Evolutionary conservation across 1,140 invertebrate genomes (phyloP).

Genomic region (Heterodera schachtii): DNA sequence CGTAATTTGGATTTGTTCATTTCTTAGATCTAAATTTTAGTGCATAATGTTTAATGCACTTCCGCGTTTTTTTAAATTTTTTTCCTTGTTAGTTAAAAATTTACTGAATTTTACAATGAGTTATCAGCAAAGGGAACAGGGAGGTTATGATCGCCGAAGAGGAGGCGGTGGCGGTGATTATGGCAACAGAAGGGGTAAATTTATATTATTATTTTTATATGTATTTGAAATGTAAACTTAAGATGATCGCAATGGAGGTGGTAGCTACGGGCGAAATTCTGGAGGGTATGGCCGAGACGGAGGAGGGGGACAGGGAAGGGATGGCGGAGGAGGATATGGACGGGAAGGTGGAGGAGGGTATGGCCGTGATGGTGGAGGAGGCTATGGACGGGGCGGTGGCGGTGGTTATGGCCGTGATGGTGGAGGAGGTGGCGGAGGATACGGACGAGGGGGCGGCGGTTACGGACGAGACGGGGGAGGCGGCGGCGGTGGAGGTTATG

Average conservation of each 20-base stretch:
- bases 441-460: background rate
- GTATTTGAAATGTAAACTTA: too few species aligned
- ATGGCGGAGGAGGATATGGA: background rate
- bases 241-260: background rate
- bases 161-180: background rate
- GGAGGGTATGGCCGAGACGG: too few species aligned
- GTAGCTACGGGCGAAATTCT: too few species aligned
- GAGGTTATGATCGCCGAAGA: background rate
- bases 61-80: too few species aligned
- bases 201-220: too few species aligned
- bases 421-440: background rate
- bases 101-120: background rate
- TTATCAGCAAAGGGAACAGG: background rate
- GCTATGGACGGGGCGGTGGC: background rate
- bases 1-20: too few species aligned
- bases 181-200: background rate
- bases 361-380: background rate
- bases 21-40: too few species aligned
- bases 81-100: too few species aligned
- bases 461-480: too few species aligned
- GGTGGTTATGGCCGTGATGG: background rate
- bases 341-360: background rate
- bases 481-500: too few species aligned
- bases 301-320: too few species aligned
- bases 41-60: too few species aligned